Percentiles rank a stretch among this genome's conserved stretches.
Evolutionary conservation across 1,140 invertebrate genomes (phyloP).

Genomic region (Tetragonula clypearis): DNA sequence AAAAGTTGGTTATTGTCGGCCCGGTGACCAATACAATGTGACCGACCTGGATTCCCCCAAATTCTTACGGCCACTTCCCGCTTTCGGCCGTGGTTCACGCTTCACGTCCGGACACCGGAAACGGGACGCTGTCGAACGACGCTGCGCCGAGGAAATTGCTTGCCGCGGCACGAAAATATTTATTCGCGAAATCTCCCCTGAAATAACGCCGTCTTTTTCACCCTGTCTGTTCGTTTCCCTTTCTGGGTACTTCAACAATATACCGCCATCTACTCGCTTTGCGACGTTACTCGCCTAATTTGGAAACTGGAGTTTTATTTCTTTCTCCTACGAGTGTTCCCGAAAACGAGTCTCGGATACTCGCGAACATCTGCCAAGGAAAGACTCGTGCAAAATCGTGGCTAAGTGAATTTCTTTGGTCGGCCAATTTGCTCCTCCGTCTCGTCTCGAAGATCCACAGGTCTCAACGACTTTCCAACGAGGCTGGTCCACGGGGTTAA

Average conservation of each 20-base stretch:
- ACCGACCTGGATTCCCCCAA: constrained; percentile 54
- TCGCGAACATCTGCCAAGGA: neutral
- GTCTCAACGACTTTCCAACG: constrained; percentile 10
- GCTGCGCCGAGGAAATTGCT: constrained; percentile 45
- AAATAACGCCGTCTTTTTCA: constrained; percentile 59
- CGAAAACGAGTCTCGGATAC: neutral
- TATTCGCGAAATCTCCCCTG: constrained; percentile 70
- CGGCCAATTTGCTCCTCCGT: neutral
- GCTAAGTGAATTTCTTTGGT: neutral
- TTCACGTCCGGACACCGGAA: constrained; percentile 29
- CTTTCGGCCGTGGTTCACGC: constrained; percentile 12
- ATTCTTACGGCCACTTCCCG: constrained; percentile 56
- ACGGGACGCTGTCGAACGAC: constrained; percentile 42
- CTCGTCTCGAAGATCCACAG: neutral
- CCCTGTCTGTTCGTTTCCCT: constrained; percentile 4
- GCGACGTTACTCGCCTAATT: neutral
- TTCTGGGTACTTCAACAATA: constrained; percentile 12
- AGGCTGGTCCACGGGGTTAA: neutral
- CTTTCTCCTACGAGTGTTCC: neutral
- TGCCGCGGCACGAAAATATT: constrained; percentile 67
- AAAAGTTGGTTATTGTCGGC: constrained; percentile 34
- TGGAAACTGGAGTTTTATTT: neutral
- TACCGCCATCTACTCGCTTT: neutral
- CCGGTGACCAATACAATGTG: constrained; percentile 35
- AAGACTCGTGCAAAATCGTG: neutral